Evolutionary conservation across 2,797 vertebrate species (phyloP), one percentile per base, ranked within the genome.

Genomic region (Rhadinocentrus ornatus): DNA sequence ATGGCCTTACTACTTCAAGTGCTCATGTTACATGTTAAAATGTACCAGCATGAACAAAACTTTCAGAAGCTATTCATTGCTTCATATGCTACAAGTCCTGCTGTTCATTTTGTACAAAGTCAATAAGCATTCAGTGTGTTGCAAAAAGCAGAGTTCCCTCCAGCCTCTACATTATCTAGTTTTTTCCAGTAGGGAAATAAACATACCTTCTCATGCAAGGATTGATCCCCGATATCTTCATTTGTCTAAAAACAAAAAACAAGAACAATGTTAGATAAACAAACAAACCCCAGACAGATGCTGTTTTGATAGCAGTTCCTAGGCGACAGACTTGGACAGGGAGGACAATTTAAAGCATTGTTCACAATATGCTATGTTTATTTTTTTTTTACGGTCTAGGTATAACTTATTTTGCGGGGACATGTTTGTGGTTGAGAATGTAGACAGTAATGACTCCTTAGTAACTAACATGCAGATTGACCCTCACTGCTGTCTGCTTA

Each of bases 241-340:
- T 50, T 16, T 69, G 35, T 75, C 57, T 7, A 32, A 41, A 41
- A 37, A 62, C 32, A 75, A 72, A 37, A 58, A 35, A 6, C 71
- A 60, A 20, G 54, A 26, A 65, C 57, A 63, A 50, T 34, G 34
- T 27, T 31, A 26, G 41, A 31, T 62, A 77, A 77, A 83, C 70
- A 74, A 74, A 83, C 70, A 74, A 74, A 77, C 50, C 16, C 10
- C 37, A 53, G 57, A 35, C 31, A 71, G 52, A 71, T 46, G 62
- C 81, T 82, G 72, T 86, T 81, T 77, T 70, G 75, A 63, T 31
- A 60, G 64, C 63, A 54, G 80, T 83, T 81, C 68, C 75, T 39
- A 22, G 75, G 58, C 8, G 22, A 81, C 81, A 4, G 57, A 24
- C 39, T 67, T 55, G 41, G 37, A 69, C 6, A 50, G 39, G 44